Evolutionary conservation across 1,140 invertebrate species (phyloP), one percentile per base, ranked within the genome.

Genomic region (Drosophila neocordata): DNA sequence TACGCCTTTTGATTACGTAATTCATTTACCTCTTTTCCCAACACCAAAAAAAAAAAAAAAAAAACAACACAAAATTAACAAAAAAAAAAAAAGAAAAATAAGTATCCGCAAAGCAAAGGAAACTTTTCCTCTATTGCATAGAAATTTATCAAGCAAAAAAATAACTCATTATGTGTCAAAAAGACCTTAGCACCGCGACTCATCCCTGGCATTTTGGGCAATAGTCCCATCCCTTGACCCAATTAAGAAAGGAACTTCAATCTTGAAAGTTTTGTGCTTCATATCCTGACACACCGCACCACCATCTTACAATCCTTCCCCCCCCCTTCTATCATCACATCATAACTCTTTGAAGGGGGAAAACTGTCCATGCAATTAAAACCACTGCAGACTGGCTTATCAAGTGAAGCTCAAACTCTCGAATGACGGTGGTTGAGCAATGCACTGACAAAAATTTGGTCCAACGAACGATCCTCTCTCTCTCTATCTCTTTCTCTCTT

Each of bases 1-100:
- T 82, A 87, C 79, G 82, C 76, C 74, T 82, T 82, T 87, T 87
- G 82, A 88, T 87, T 87, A 87, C 71, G 65, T 78, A 87, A 88
- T 87, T 88, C 71, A 82, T 87, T 87, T 76, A 87, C 70, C 77
- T 77, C 69, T 44, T 44, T 22, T 20, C 18, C 34, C 35, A 18
- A 73, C 65, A 61, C 52, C 34, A 8, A 57, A 77, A 74, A 24
- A 34, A 9, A 48, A 20, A 48, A 20, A 20, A 48, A 48, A 48
- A 0, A 18, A 9, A 18, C 4, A 6, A 15, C 13, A 15, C 5
- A n/a, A n/a, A n/a, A n/a, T n/a, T n/a, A n/a, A n/a, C n/a, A 44
- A 13, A 44, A 44, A 15, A 48, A 15, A 48, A 20, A 48, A 48
- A 11, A 48, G 41, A 15, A 48, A 20, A 48, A 48, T 4, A 48